A percentile compares a stretch with the other conserved stretches of the same genome.
Conservation (phyloP, 2,113 vertebrate species). For the Aegithalos caudatus region DNA sequence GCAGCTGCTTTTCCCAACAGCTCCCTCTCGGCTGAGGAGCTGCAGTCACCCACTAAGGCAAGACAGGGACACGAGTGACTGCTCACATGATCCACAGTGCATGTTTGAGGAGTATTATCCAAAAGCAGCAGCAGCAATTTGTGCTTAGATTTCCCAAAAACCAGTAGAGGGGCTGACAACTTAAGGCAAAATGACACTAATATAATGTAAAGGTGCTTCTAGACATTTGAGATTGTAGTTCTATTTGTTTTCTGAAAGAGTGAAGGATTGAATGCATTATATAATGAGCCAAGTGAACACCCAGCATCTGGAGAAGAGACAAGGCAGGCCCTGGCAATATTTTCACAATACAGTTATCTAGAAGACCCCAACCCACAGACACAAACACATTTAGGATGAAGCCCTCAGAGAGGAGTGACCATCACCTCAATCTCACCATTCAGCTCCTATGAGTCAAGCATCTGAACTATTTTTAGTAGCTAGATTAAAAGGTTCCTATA, state of each 20-base stretch:
- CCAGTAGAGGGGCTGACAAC: neutral
- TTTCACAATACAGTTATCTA: neutral
- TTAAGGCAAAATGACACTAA: neutral
- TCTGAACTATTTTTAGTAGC: neutral
- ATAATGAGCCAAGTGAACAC: neutral
- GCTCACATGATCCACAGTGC: neutral
- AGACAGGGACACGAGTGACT: neutral
- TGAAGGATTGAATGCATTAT: neutral
- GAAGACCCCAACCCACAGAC: neutral
- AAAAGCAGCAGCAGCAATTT: neutral
- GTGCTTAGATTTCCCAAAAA: neutral
- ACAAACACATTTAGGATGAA: neutral
- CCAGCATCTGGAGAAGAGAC: neutral
- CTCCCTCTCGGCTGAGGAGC: neutral
- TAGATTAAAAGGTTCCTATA: neutral
- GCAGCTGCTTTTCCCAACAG: neutral
- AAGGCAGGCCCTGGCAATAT: neutral
- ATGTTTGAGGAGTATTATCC: neutral
- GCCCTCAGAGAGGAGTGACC: neutral
- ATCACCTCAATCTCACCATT: neutral
- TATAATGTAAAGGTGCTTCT: neutral
- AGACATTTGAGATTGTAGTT: neutral
- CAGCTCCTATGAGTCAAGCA: neutral
- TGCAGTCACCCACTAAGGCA: neutral
- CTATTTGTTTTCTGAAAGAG: neutral